Evolutionary conservation across 53 echinoderm and acorn worm species (phyloP).

Genomic region (Henricia sp.): DNA sequence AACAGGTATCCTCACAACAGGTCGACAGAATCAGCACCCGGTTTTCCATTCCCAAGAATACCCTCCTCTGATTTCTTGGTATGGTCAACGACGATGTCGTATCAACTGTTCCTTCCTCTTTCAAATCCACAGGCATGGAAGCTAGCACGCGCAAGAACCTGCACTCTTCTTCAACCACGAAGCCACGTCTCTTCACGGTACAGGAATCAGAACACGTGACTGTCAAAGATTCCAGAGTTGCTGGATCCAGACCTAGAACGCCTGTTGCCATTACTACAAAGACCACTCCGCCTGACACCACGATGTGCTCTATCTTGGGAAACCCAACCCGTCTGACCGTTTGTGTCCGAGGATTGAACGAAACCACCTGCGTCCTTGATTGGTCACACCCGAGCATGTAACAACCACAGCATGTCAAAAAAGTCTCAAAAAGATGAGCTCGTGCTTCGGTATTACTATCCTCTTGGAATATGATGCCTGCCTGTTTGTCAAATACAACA

Average conservation of each 20-base stretch:
- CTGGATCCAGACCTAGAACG: conserved; percentile 4
- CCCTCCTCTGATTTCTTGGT: neutral
- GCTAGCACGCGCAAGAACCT: conserved; percentile 1
- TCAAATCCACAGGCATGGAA: no score
- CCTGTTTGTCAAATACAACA: conserved; percentile 15
- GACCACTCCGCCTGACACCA: neutral
- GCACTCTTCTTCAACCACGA: conserved; percentile 18
- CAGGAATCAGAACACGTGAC: neutral
- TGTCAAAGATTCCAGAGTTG: neutral
- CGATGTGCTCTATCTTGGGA: neutral
- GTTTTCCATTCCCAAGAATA: neutral
- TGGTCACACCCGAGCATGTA: neutral
- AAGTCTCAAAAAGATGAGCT: neutral
- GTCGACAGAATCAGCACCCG: neutral
- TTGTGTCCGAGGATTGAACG: neutral
- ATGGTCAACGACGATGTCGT: neutral
- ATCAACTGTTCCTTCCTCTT: no score
- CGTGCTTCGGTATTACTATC: neutral
- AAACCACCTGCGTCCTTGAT: conserved; percentile 1
- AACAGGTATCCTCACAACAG: no score
- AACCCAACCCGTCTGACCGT: neutral
- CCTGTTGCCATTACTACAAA: conserved; percentile 5
- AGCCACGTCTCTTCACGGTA: neutral
- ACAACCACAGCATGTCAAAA: neutral
- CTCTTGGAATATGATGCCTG: neutral